Base-by-base conservation (phyloP, 2,888 invertebrate species). In the Caenorhabditis japonica region DNA sequence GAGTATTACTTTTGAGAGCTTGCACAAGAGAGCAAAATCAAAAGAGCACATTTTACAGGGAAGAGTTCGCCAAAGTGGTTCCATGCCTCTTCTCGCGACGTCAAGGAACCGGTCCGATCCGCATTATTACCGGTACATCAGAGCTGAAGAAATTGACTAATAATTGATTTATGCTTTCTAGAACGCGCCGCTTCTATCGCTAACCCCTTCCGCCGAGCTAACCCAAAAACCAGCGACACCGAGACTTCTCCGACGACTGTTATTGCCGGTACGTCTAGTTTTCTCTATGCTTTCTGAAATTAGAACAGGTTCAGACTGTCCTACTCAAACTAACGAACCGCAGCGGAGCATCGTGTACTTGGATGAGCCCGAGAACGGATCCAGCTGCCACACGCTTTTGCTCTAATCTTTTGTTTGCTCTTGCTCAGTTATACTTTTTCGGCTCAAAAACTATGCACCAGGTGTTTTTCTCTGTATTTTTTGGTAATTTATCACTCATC, bases 61-160 rank as follows among this genome's bases (percentile, higher is more conserved):
- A 85, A 58, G 83, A 84, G 27, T 86, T 86, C 55, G 75, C 81
- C 2, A 73, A 77, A 61, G 83, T 77, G 13, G 76, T 85, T 30
- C 84, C 84, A 21, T 74, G 64, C 43, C 41, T 83, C 12, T 70
- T 70, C 33, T 46, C 55, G 0, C 47, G 69, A 12, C 61, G 55
- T n/a, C 52, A 58, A 0, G 59, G 59, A 59, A 25, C 49, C n/a
- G 68, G 68, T 19, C 51, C 52, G 21, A 59, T 68, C n/a, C 58
- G 68, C 3, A 33, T 59, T 4, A 59, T 68, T 44, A 68, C 68
- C 34, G 68, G 59, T 59, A 68, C 33, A 41, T 10, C 15, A 19
- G 23, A 5, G 7, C 5, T 30, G 5, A 30, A 30, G 10, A 5
- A 5, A 30, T n/a, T 17, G n/a, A 21, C 15, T 5, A 34, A n/a